Conservation (phyloP, 2,888 invertebrate genomes). For the Rhyacophila evoluta region DNA sequence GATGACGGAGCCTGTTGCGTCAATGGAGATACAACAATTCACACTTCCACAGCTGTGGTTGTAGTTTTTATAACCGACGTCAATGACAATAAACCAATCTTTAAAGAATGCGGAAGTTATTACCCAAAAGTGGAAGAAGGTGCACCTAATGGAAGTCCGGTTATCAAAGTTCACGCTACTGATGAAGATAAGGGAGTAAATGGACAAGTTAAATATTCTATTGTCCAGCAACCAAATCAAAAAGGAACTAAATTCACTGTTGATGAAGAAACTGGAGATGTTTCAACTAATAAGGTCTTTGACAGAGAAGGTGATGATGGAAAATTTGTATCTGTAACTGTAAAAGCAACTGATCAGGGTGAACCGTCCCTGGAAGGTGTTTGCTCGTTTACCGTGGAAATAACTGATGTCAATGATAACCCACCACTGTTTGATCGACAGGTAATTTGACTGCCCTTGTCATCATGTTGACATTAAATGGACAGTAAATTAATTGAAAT, state of each 20-base stretch:
- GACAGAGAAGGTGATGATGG: slow-evolving; percentile 97
- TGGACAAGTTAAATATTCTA: slow-evolving; percentile 96
- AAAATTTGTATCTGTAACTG: slow-evolving; percentile 95
- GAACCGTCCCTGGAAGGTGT: slow-evolving; percentile 97
- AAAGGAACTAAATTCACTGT: slow-evolving; percentile 96
- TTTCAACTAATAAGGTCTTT: slow-evolving; percentile 95
- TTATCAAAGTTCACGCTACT: slow-evolving; percentile 93
- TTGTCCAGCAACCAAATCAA: slow-evolving; percentile 94
- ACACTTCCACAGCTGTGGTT: slow-evolving; percentile 94
- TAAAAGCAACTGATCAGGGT: slow-evolving; percentile 99
- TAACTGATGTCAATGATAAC: slow-evolving; percentile 98
- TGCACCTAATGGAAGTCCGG: slow-evolving; percentile 92
- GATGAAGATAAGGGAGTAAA: slow-evolving; percentile 97
- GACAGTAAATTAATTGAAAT: too few species aligned
- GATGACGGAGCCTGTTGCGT: slow-evolving; percentile 98
- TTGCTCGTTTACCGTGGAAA: slow-evolving; percentile 98
- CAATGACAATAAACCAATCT: slow-evolving; percentile 96
- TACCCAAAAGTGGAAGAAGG: slow-evolving; percentile 95
- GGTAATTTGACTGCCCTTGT: too few species aligned
- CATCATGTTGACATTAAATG: too few species aligned
- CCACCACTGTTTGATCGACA: slow-evolving; percentile 95
- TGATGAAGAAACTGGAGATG: slow-evolving; percentile 94
- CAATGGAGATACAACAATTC: slow-evolving; percentile 87
- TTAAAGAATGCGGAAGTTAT: slow-evolving; percentile 93
- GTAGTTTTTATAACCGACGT: slow-evolving; percentile 97